Base-by-base conservation (phyloP, 2,797 vertebrate genomes). In the Danio aesculapii region DNA sequence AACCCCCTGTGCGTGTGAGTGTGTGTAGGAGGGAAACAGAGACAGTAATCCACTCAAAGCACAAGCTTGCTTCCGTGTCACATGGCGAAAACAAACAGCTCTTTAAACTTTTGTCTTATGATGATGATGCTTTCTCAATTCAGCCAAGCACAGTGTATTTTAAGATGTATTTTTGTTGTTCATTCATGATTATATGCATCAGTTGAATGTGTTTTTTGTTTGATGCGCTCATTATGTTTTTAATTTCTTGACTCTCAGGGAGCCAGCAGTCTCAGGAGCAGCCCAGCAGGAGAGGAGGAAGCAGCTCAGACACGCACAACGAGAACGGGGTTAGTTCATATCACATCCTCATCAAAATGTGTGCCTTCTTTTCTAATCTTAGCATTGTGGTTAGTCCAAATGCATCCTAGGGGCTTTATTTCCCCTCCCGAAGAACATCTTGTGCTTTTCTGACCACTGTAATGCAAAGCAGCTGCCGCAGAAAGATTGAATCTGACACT, bases 201-300 rank as follows among this genome's bases (percentile, higher is more conserved):
- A 57, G 39, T 21, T 30, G 43, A 59, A 49, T n/a, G 58, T 61
- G 8, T n/a, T 61, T 72, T 6, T 74, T 11, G 55, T 41, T 13
- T 13, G n/a, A 46, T 46, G 4, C 11, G 41, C 19, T 72, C 14
- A 0, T 12, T 41, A 16, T 71, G 19, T 71, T 50, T 81, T 64
- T 70, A 74, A 19, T 82, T 68, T 43, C 59, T 72, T n/a, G 44
- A 58, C 86, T 83, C 87, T 75, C 91, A 95, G 94, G 94, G 85
- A 94, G 93, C 91, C 94, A 94, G 87, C 93, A 93, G 89, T 92
- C 93, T 88, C 94, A 94, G 89, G 94, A 95, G 81, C 94, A 93
- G 85, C 89, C 87, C 44, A 90, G 85, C 83, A 91, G 90, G 57
- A 92, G 92, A 71, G 89, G 87, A 88, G 93, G 92, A 81, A 93